phyloP scores from a whole-genome alignment of 1,140 invertebrate species.

The Ceratosolen solmsi region DNA sequence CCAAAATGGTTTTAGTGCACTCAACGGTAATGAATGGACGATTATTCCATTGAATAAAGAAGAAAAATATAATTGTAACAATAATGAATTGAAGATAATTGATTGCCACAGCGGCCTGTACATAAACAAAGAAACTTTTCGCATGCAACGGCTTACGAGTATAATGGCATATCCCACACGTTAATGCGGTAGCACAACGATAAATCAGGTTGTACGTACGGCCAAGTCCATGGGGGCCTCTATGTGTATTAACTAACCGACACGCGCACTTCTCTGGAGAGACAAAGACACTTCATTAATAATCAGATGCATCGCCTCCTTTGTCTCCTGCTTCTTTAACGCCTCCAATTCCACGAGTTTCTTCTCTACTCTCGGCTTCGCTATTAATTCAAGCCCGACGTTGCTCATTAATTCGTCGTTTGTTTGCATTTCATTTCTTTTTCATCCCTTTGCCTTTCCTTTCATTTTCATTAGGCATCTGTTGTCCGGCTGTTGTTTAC shows the following conservation, averaged over 20 bases:
- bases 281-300: slow-evolving; percentile 49
- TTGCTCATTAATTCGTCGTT: slow-evolving; percentile 36
- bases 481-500: background rate
- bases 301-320: slow-evolving; percentile 35
- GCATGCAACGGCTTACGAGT: background rate
- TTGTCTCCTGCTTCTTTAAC: slow-evolving; percentile 21
- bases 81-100: background rate
- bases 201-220: slow-evolving; percentile 8
- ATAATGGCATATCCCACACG: slow-evolving; percentile 13
- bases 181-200: background rate
- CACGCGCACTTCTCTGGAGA: background rate
- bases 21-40: background rate
- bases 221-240: slow-evolving; percentile 14
- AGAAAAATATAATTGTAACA: background rate
- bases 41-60: background rate
- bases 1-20: too few species aligned
- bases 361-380: background rate
- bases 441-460: background rate
- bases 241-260: slow-evolving; percentile 8
- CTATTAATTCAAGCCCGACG: slow-evolving; percentile 24
- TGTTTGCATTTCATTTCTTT: background rate
- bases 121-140: slow-evolving; percentile 20
- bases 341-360: background rate
- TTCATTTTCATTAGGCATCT: background rate
- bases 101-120: background rate